Percentiles rank a stretch among this genome's conserved stretches.
Evolutionary conservation across 2,888 invertebrate genomes (phyloP).

Genomic region (Cataglyphis rosenhaueri): DNA sequence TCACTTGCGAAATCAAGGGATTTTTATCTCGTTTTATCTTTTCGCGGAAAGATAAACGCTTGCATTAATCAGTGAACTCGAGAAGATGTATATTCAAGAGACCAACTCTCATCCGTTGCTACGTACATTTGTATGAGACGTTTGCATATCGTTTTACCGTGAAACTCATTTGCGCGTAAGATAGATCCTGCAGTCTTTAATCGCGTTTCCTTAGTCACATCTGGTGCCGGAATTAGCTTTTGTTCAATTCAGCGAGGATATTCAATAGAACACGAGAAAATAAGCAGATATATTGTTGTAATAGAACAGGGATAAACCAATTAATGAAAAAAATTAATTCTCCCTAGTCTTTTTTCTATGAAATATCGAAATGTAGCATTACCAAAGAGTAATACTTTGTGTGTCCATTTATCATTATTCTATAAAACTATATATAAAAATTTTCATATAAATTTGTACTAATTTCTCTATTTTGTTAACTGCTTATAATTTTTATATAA

Average conservation of each 20-base stretch:
- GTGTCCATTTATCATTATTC: no score
- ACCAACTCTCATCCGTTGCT: neutral
- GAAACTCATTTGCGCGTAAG: constrained; percentile 38
- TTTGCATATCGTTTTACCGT: constrained; percentile 6
- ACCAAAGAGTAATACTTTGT: neutral
- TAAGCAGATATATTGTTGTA: constrained; percentile 28
- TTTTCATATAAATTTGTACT: neutral
- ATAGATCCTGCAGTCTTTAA: constrained; percentile 41
- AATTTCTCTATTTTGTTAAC: neutral
- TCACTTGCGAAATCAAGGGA: neutral
- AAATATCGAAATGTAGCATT: neutral
- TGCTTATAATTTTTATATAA: neutral
- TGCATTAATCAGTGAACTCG: neutral
- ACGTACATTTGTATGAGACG: neutral
- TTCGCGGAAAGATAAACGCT: neutral
- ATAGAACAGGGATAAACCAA: constrained; percentile 29
- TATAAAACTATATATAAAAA: neutral
- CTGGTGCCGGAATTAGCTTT: constrained; percentile 40
- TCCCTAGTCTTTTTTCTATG: neutral
- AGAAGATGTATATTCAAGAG: neutral
- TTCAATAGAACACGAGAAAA: constrained; percentile 35
- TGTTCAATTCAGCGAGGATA: constrained; percentile 31
- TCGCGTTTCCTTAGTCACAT: constrained; percentile 35
- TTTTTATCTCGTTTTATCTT: neutral
- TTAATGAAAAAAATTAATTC: constrained; percentile 19